These are phyloP conservation scores for Callyntrura sp. DNA, from an alignment of 2,888 invertebrate species.

Conservation along the genomic window DNA sequence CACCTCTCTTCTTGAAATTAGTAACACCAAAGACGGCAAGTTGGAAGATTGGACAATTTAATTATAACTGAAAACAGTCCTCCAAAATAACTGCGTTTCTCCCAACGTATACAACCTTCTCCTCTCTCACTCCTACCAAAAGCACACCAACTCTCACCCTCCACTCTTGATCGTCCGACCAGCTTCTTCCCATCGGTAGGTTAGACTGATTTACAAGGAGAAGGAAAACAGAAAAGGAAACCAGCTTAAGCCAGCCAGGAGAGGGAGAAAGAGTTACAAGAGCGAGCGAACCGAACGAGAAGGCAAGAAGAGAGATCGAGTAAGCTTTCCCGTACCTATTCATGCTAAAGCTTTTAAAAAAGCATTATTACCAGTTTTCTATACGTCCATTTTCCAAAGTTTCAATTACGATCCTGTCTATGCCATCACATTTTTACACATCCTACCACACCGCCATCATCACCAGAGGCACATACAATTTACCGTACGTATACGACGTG, in stretches of 20 bases:
- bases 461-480: no score
- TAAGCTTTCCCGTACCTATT: no score
- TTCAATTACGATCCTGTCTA: not conserved
- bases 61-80: slow-evolving; percentile 29
- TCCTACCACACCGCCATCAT: not conserved
- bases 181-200: slow-evolving; percentile 46
- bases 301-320: no score
- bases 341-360: not conserved
- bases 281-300: not conserved
- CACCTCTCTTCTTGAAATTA: not conserved
- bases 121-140: slow-evolving; percentile 50
- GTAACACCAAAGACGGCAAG: not conserved
- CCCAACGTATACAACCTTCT: slow-evolving; percentile 50
- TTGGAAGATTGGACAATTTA: not conserved
- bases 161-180: slow-evolving; percentile 53
- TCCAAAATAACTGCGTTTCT: slow-evolving; percentile 46
- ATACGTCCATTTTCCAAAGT: not conserved
- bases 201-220: slow-evolving; percentile 32
- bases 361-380: not conserved
- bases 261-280: not conserved
- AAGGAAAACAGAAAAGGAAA: not conserved
- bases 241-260: not conserved
- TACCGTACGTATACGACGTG: no score
- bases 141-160: slow-evolving; percentile 56
- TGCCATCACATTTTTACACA: not conserved